phyloP scores from a whole-genome alignment of 2,113 vertebrate species.

The Stigmatopora nigra region DNA sequence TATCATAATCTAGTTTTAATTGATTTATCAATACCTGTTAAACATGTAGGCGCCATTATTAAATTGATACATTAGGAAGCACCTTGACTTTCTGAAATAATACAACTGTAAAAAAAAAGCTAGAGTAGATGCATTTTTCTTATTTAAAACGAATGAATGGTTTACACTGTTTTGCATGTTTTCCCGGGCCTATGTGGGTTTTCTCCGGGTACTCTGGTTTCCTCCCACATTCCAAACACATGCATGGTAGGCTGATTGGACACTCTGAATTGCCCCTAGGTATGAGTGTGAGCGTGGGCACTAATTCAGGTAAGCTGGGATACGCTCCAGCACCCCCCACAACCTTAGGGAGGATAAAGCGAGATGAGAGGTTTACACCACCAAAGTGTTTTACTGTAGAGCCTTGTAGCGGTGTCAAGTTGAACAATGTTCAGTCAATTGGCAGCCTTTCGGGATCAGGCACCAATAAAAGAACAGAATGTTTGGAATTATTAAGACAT shows the following conservation, averaged over 20 bases:
- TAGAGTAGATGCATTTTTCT: not conserved
- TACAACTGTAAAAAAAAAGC: not conserved
- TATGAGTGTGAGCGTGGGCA: no score
- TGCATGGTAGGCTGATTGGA: no score
- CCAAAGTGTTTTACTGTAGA: not conserved
- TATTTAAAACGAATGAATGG: not conserved
- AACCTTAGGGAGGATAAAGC: no score
- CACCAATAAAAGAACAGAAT: conserved; percentile 11
- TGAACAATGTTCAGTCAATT: conserved; percentile 15
- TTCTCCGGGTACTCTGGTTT: no score
- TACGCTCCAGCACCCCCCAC: no score
- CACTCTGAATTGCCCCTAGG: no score
- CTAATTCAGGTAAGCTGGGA: no score
- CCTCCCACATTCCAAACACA: no score
- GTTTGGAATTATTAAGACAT: conserved; percentile 9
- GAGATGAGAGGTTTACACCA: no score
- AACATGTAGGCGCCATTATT: no score
- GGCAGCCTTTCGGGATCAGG: conserved; percentile 28
- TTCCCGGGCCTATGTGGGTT: no score
- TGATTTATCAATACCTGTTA: not conserved
- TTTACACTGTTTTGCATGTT: not conserved
- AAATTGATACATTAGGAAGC: not conserved
- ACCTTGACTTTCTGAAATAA: not conserved
- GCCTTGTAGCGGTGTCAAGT: conserved; percentile 3
- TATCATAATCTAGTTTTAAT: conserved; percentile 2